phyloP scores from a whole-genome alignment of 2,797 vertebrate species.

The Margarornis squamiger region DNA sequence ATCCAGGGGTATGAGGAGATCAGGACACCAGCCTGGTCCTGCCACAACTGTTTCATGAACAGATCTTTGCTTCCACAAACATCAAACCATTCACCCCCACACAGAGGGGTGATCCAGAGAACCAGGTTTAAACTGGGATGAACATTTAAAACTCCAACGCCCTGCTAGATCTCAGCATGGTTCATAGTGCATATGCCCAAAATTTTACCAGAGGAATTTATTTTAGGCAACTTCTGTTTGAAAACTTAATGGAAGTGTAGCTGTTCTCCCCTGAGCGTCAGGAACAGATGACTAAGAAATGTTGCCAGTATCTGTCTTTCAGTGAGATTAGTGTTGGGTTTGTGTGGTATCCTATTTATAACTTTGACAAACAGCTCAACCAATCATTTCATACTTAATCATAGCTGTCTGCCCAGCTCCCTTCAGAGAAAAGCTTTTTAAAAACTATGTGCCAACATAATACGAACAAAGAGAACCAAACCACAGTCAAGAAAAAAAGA shows the following conservation, averaged over 20 bases:
- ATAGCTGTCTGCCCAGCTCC: slow-evolving; percentile 64
- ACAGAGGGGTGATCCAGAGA: neutral
- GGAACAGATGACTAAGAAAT: slow-evolving; percentile 65
- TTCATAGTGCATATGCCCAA: neutral
- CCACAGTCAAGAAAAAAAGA: slow-evolving; percentile 26
- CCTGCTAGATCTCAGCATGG: neutral
- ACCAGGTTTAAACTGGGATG: neutral
- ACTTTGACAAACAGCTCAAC: slow-evolving; percentile 68
- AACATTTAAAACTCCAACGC: neutral
- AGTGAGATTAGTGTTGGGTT: slow-evolving; percentile 59
- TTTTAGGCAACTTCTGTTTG: slow-evolving; percentile 62
- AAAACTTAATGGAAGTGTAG: slow-evolving; percentile 64
- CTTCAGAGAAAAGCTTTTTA: slow-evolving; percentile 39
- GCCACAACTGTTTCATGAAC: neutral
- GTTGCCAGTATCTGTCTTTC: slow-evolving; percentile 66
- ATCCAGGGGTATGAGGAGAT: neutral
- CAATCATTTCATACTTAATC: slow-evolving; percentile 72
- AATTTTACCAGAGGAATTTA: slow-evolving; percentile 39
- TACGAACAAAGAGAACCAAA: slow-evolving; percentile 50
- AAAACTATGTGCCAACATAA: slow-evolving; percentile 48
- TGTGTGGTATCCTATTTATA: slow-evolving; percentile 73
- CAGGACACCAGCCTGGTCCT: neutral
- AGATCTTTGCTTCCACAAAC: neutral
- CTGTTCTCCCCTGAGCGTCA: slow-evolving; percentile 38
- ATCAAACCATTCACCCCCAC: neutral